phyloP scores from a whole-genome alignment of 2,113 vertebrate species.

The Brachypodius melanocephalos region DNA sequence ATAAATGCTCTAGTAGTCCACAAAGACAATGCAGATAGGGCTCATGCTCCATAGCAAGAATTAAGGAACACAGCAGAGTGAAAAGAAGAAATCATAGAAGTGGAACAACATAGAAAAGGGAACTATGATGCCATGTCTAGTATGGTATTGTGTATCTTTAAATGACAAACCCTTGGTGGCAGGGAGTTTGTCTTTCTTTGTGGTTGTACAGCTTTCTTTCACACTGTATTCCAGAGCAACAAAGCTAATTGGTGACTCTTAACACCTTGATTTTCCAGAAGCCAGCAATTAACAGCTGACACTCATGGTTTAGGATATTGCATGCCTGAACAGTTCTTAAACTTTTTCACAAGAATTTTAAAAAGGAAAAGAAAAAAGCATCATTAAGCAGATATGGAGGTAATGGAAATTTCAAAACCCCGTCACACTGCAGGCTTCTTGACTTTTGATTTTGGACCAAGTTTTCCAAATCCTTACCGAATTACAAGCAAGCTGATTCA shows the following conservation, averaged over 20 bases:
- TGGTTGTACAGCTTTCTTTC: neutral
- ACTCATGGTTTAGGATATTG: neutral
- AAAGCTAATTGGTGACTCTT: neutral
- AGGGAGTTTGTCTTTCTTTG: neutral
- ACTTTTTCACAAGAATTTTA: neutral
- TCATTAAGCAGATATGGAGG: neutral
- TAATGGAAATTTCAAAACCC: neutral
- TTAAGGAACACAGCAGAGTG: neutral
- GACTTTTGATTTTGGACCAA: neutral
- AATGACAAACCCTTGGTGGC: neutral
- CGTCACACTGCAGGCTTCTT: neutral
- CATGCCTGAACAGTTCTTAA: neutral
- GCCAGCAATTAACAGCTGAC: neutral
- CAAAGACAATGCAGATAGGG: neutral
- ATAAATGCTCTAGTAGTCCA: neutral
- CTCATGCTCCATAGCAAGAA: neutral
- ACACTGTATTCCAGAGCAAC: neutral
- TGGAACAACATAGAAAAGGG: neutral
- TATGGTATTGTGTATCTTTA: neutral
- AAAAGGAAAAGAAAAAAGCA: neutral
- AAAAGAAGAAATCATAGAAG: neutral
- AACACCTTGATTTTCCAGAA: neutral
- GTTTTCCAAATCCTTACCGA: neutral
- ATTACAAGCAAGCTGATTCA: neutral
- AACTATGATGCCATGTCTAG: neutral